phyloP scores from a whole-genome alignment of 2,797 vertebrate species.

The Notoglanidium macrostoma region DNA sequence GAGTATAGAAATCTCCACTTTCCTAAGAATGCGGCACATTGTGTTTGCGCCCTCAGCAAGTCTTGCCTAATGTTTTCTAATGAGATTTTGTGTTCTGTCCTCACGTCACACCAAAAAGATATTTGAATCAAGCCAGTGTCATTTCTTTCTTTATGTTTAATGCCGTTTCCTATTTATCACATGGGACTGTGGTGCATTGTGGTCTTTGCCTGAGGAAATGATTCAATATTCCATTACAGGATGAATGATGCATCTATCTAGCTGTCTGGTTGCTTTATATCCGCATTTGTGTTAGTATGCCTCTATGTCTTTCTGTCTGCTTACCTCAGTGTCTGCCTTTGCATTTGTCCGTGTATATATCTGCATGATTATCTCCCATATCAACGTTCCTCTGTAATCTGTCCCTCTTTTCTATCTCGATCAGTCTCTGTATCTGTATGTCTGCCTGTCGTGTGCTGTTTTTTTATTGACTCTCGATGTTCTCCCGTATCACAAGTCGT shows the following conservation, averaged over 20 bases:
- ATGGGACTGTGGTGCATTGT: neutral
- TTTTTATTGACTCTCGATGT: neutral
- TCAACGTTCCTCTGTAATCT: neutral
- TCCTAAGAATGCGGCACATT: neutral
- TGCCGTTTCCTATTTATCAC: neutral
- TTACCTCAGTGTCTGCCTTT: neutral
- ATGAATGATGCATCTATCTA: conserved; percentile 3
- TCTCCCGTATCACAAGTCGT: neutral
- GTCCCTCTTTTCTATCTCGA: neutral
- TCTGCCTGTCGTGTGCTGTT: neutral
- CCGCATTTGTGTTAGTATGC: neutral
- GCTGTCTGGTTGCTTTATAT: neutral
- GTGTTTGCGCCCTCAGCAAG: neutral
- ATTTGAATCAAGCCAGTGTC: neutral
- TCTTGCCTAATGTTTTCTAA: too few relatives aligned
- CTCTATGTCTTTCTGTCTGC: neutral
- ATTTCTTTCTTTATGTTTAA: neutral
- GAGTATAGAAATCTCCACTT: neutral
- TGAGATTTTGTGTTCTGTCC: neutral
- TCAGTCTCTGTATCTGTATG: neutral
- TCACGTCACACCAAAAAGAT: neutral
- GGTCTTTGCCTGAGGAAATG: conserved; percentile 11
- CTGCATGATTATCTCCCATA: neutral
- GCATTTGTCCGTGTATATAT: neutral
- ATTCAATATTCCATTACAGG: neutral